A percentile compares a stretch with the other conserved stretches of the same genome.
Conservation (phyloP, 1,140 invertebrate species). For the Oncopeltus fasciatus region DNA sequence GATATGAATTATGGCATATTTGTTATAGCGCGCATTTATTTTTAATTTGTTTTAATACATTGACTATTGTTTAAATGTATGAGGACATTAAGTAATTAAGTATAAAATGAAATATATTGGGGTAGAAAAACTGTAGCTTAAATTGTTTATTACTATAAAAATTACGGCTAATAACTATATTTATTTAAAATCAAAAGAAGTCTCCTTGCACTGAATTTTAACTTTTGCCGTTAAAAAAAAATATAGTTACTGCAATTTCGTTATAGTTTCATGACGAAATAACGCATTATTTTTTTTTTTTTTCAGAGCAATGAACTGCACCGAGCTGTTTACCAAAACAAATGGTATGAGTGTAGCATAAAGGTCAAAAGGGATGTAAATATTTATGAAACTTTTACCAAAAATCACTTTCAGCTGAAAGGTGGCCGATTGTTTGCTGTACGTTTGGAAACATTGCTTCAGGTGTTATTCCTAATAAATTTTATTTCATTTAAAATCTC, state of each 20-base stretch:
- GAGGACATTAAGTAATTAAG: too few relatives aligned
- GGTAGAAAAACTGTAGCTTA: neutral
- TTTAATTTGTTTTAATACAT: too few relatives aligned
- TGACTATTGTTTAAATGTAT: too few relatives aligned
- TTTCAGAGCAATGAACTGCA: slow-evolving; percentile 18
- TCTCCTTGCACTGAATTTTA: neutral
- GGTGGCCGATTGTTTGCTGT: slow-evolving; percentile 16
- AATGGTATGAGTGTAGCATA: slow-evolving; percentile 16
- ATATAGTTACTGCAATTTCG: neutral
- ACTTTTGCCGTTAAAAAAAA: too few relatives aligned
- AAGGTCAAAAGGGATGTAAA: slow-evolving; percentile 13
- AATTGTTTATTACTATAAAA: neutral
- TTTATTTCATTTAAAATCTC: neutral
- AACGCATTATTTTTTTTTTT: neutral
- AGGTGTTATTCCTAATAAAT: too few relatives aligned
- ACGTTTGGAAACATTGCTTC: slow-evolving; percentile 9
- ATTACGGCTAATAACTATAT: neutral
- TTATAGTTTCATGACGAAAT: neutral
- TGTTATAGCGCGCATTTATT: too few relatives aligned
- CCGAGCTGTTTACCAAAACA: slow-evolving; percentile 6
- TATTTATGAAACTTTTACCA: slow-evolving; percentile 16
- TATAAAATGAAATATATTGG: too few relatives aligned
- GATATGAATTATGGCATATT: too few relatives aligned
- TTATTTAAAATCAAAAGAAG: neutral
- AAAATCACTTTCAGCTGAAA: slow-evolving; percentile 17